Base-by-base conservation (phyloP, 2,113 vertebrate species). In the Triplophysa dalaica region DNA sequence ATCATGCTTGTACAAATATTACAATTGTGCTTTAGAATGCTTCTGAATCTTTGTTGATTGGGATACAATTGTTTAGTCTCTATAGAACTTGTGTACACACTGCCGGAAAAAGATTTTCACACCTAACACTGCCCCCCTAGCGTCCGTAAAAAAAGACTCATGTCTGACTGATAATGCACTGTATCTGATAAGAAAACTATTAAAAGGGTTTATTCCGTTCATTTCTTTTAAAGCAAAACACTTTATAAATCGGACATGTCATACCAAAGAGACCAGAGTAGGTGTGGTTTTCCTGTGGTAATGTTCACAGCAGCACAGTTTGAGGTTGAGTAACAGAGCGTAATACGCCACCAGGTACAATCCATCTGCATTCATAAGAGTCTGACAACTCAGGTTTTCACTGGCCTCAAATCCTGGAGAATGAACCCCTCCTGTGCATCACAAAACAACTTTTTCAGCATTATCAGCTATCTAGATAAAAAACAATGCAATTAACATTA, bases 291-390 rank as follows among this genome's bases (percentile, higher is more conserved):
- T 93, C 78, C 94, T 93, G 16, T 94, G 90, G 92, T 98, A 99
- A 91, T 93, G 96, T 87, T 97, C 95, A 0, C 92, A 90, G 52
- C 95, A 95, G 83, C 93, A 94, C 48, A 99, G 92, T 81, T 99
- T 99, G 73, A 99, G 94, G 82, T 96, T 99, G 85, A 99, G 95
- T 75, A 98, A 94, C 24, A 99, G 91, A n/a, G 93, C 93, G 11
- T 94, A 98, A 90, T 94, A 96, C 0, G 95, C 94, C 0, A 97
- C 91, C 62, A 95, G 87, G 84, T 99, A 99, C 29, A 99, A 90
- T 22, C 96, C 96, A 79, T 99, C 98, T 0, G 95, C 97, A 1
- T 98, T 98, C 95, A 98, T 95, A 86, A 98, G 89, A 29, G 94
- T 93, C 90, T 97, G 98, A 79, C 95, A 93, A 87, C 89, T 94